Evolutionary conservation across 2,888 invertebrate genomes (phyloP), one percentile per base, ranked within the genome.

Genomic region (Callimorpha dominula): DNA sequence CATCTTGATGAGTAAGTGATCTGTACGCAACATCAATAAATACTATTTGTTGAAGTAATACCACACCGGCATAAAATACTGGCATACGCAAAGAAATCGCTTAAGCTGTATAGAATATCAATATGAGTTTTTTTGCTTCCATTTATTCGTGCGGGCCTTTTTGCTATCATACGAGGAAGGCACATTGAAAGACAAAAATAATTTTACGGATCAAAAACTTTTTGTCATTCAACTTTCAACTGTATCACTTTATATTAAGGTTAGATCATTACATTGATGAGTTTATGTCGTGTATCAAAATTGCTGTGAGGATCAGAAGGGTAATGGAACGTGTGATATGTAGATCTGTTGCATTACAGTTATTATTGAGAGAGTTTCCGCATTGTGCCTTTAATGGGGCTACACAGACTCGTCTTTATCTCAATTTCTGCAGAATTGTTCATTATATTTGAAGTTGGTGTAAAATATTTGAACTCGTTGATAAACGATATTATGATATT

Each of bases 291-390:
- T 75, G 71, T 46, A 70, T 74, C 60, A 67, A 70, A 72, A 83
- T 88, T 87, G 86, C 85, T 85, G 79, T 80, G 80, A 74, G 84
- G 82, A 84, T 86, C 83, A 81, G 84, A 85, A 76, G 83, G 82
- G 90, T 91, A 92, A 92, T 92, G 92, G 88, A 88, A 88, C 89
- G 91, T 91, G 88, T 91, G 89, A 92, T 93, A 92, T 92, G 92
- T 89, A 92, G 90, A 92, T 92, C 88, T 86, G 84, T 87, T 85
- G 85, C 87, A 86, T 87, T 87, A 87, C 88, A 87, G 87, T 89
- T 90, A 89, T 90, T 89, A 89, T 88, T 89, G 86, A 86, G 85
- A 83, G 83, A 83, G 84, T 72, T 83, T 86, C 81, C 85, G 82
- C 85, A 85, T 86, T 88, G 86, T 87, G 83, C 80, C 75, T 83